phyloP scores from a whole-genome alignment of 37 sponge, comb jelly and placozoan genomes.

The Cladorhizidae sp. region DNA sequence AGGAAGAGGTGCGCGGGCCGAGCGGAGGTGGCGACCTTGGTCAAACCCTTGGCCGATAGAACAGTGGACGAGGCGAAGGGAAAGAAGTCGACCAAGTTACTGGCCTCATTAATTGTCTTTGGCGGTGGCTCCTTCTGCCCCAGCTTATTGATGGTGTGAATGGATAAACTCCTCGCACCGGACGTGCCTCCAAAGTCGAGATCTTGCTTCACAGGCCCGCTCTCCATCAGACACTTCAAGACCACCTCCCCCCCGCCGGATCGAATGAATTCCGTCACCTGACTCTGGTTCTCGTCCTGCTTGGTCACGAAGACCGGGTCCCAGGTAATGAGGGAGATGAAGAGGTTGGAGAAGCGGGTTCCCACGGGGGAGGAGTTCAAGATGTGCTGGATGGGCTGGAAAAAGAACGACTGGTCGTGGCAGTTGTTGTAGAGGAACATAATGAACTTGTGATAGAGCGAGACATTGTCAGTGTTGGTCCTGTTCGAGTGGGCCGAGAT shows the following conservation, averaged over 20 bases:
- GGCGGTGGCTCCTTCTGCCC: constrained; percentile 25
- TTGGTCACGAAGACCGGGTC: neutral
- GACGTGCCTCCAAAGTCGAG: neutral
- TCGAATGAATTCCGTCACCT: constrained; percentile 23
- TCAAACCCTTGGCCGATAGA: constrained; percentile 7
- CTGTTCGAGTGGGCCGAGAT: neutral
- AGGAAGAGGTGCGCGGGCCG: constrained; percentile 6
- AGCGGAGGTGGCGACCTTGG: constrained; percentile 13
- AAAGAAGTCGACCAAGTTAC: constrained; percentile 40
- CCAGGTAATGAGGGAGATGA: constrained; percentile 25
- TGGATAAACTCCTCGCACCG: neutral
- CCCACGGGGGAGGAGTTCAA: constrained; percentile 6
- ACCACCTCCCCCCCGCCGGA: constrained; percentile 45
- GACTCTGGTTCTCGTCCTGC: neutral
- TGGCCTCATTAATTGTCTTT: constrained; percentile 26
- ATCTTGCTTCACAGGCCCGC: constrained; percentile 8
- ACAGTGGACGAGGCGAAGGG: constrained; percentile 9
- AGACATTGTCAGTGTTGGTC: neutral
- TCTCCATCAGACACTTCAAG: constrained; percentile 25
- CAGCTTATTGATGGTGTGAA: constrained; percentile 17
- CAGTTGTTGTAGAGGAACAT: constrained; percentile 36
- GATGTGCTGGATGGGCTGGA: constrained; percentile 29
- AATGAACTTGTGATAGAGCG: constrained; percentile 9
- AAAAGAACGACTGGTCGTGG: constrained; percentile 32
- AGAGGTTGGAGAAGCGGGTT: constrained; percentile 11